A percentile compares a stretch with the other conserved stretches of the same genome.
Conservation (phyloP, 2,797 vertebrate species). For the Argya squamiceps region DNA sequence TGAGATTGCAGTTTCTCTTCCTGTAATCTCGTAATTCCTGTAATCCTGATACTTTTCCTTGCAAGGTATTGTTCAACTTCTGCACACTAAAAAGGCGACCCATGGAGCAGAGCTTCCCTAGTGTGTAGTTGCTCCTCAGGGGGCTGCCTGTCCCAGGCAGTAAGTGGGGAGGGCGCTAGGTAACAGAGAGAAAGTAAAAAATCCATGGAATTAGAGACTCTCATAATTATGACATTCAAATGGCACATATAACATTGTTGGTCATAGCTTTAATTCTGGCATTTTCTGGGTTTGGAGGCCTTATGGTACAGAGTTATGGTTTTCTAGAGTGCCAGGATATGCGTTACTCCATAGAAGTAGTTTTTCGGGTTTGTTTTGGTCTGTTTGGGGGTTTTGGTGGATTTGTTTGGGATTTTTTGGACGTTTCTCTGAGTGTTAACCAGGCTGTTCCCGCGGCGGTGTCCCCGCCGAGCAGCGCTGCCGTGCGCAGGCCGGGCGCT, state of each 20-base stretch:
- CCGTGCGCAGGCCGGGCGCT: background rate
- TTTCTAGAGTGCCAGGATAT: background rate
- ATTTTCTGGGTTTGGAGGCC: background rate
- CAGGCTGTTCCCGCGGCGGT: accelerated
- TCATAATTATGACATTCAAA: accelerated
- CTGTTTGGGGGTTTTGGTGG: background rate
- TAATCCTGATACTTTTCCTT: background rate
- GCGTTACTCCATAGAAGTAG: background rate
- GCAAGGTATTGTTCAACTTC: accelerated
- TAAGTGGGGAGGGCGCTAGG: background rate
- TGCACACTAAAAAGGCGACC: background rate
- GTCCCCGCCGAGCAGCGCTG: background rate
- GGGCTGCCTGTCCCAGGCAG: background rate
- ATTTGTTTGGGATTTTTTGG: no score
- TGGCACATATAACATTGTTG: accelerated
- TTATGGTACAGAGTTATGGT: background rate
- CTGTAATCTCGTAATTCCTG: background rate
- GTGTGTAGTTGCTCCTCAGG: background rate
- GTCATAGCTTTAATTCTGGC: background rate
- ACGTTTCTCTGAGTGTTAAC: accelerated
- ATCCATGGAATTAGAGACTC: background rate
- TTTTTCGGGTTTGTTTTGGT: accelerated
- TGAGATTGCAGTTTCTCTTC: background rate
- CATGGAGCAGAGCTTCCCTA: background rate
- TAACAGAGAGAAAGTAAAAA: background rate